A percentile compares a stretch with the other conserved stretches of the same genome.
Conservation (phyloP, 1,140 invertebrate species). For the Drosophila ambigua region DNA sequence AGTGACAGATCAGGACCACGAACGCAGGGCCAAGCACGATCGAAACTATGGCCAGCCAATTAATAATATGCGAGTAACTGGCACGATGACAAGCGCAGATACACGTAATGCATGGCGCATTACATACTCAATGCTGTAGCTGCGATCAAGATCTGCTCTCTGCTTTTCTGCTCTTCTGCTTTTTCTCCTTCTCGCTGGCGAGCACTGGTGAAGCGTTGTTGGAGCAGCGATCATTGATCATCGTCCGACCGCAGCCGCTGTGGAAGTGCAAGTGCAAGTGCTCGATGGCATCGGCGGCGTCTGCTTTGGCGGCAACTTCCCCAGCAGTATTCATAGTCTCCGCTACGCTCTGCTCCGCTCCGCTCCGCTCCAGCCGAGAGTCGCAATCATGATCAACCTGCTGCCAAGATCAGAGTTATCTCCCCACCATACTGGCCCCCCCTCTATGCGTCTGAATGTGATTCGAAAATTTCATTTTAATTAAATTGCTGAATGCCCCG, state of each 20-base stretch:
- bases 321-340: not conserved
- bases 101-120: conserved; percentile 75
- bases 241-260: conserved; percentile 52
- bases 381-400: conserved; percentile 60
- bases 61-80: conserved; percentile 80
- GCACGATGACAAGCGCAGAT: conserved; percentile 77
- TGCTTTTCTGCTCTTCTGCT: no score
- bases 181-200: not conserved
- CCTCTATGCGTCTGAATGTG: conserved; percentile 46
- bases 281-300: conserved; percentile 25
- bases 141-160: conserved; percentile 55
- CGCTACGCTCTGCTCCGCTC: no score
- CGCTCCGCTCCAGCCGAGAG: not conserved
- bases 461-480: conserved; percentile 81
- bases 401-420: conserved; percentile 57
- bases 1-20: no score
- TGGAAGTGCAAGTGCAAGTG: conserved; percentile 32
- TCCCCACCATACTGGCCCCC: not conserved
- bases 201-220: conserved; percentile 18
- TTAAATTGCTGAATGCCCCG: conserved; percentile 77
- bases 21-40: conserved; percentile 8
- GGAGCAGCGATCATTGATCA: conserved; percentile 74
- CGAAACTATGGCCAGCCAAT: conserved; percentile 64
- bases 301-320: conserved; percentile 63
- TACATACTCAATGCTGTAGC: conserved; percentile 41